These are phyloP conservation scores for Ptilodon capucinus DNA, from an alignment of 2,888 invertebrate genomes.

Conservation along the genomic window DNA sequence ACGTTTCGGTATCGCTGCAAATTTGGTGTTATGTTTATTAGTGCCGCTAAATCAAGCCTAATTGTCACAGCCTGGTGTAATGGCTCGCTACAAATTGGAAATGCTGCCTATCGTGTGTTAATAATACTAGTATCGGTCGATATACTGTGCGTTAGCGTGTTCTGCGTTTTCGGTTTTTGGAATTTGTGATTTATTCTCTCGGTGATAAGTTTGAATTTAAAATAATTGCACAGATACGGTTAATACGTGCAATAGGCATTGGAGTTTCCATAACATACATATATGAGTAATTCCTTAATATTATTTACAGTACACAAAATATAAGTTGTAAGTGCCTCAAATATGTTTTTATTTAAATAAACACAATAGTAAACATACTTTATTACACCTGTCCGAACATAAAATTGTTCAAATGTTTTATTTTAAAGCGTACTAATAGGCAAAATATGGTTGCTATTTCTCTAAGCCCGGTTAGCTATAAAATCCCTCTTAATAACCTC, in stretches of 20 bases:
- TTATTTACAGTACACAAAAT: too few relatives aligned
- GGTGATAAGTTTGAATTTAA: not conserved
- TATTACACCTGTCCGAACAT: not conserved
- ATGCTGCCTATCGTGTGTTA: not conserved
- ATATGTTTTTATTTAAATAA: too few relatives aligned
- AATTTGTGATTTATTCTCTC: not conserved
- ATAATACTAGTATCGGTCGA: not conserved
- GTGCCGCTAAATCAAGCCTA: slow-evolving; percentile 51
- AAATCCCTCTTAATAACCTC: slow-evolving; percentile 42
- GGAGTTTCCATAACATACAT: too few relatives aligned
- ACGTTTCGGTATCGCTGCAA: slow-evolving; percentile 39
- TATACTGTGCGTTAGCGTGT: not conserved
- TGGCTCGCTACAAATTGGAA: slow-evolving; percentile 23
- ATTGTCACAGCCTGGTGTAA: slow-evolving; percentile 39
- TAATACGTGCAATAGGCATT: too few relatives aligned
- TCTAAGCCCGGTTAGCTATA: slow-evolving; percentile 28
- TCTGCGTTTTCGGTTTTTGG: not conserved
- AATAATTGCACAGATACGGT: too few relatives aligned
- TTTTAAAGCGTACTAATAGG: slow-evolving; percentile 18
- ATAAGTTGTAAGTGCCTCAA: too few relatives aligned
- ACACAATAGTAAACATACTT: too few relatives aligned
- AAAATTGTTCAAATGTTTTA: too few relatives aligned
- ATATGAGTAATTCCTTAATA: too few relatives aligned
- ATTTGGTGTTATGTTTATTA: slow-evolving; percentile 46
- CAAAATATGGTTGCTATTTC: slow-evolving; percentile 30